Conservation (phyloP, 2,888 invertebrate species). For the Eupithecia exiguata region DNA sequence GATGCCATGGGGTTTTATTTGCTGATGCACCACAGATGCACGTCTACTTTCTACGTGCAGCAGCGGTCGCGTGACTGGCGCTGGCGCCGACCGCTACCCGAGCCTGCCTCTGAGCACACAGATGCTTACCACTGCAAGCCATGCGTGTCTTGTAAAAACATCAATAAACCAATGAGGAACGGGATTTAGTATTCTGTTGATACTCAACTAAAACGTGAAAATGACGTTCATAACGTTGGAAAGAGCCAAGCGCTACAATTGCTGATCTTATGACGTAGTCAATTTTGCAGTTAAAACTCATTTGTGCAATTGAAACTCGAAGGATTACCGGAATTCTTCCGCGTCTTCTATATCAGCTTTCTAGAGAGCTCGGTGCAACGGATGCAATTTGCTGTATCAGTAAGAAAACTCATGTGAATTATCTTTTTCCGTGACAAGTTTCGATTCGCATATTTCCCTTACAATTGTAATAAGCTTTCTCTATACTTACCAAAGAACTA, state of each 20-base stretch:
- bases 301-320: not conserved
- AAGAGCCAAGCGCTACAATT: not conserved
- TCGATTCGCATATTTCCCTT: conserved; percentile 54
- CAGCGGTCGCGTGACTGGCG: conserved; percentile 50
- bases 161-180: conserved; percentile 38
- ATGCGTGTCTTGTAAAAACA: conserved; percentile 38
- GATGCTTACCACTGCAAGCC: conserved; percentile 36
- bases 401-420: conserved; percentile 40
- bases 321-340: conserved; percentile 24
- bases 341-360: conserved; percentile 25
- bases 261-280: not conserved
- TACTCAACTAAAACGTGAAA: conserved; percentile 10
- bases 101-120: conserved; percentile 38
- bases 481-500: conserved; percentile 50
- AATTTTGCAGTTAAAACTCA: conserved; percentile 1
- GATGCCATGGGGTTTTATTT: conserved; percentile 18
- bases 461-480: conserved; percentile 64
- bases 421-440: conserved; percentile 40
- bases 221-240: not conserved
- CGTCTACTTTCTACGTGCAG: conserved; percentile 47
- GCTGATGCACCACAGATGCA: conserved; percentile 32
- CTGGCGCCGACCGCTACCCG: conserved; percentile 41
- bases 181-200: conserved; percentile 28
- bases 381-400: conserved; percentile 31
- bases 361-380: conserved; percentile 26